Evolutionary conservation across 2,113 vertebrate genomes (phyloP).

Genomic region (Mesitornis unicolor): DNA sequence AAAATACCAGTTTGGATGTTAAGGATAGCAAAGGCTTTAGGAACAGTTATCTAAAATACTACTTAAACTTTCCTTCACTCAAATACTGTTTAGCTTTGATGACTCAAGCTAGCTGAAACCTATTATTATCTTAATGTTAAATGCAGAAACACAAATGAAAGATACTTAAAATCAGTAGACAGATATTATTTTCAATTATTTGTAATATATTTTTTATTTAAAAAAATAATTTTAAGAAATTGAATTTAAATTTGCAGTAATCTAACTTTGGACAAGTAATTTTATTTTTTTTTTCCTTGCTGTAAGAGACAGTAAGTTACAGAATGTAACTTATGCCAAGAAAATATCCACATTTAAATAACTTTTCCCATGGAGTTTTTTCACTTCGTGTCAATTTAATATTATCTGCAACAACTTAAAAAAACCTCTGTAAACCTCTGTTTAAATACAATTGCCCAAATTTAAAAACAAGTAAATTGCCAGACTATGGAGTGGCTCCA

Average conservation of each 20-base stretch:
- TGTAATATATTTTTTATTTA: not conserved
- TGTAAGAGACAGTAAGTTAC: not conserved
- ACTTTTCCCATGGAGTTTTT: not conserved
- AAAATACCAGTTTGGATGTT: not conserved
- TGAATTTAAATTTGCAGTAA: not conserved
- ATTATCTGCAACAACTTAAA: not conserved
- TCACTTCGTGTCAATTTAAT: not conserved
- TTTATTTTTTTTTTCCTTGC: not conserved
- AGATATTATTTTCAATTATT: not conserved
- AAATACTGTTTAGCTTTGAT: not conserved
- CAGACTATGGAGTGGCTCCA: not conserved
- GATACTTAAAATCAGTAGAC: not conserved
- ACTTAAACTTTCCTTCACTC: not conserved
- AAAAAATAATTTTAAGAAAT: not conserved
- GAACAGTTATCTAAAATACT: not conserved
- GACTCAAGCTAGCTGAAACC: not conserved
- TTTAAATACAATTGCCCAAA: not conserved
- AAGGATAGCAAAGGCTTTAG: not conserved
- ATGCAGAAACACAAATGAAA: not conserved
- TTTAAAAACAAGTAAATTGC: not conserved
- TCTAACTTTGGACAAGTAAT: not conserved
- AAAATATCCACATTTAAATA: not conserved
- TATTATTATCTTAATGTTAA: not conserved
- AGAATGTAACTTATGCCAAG: not conserved
- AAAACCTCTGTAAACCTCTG: not conserved